A percentile compares a stretch with the other conserved stretches of the same genome.
Conservation (phyloP, 2,113 vertebrate species). For the Myotis yumanensis region DNA sequence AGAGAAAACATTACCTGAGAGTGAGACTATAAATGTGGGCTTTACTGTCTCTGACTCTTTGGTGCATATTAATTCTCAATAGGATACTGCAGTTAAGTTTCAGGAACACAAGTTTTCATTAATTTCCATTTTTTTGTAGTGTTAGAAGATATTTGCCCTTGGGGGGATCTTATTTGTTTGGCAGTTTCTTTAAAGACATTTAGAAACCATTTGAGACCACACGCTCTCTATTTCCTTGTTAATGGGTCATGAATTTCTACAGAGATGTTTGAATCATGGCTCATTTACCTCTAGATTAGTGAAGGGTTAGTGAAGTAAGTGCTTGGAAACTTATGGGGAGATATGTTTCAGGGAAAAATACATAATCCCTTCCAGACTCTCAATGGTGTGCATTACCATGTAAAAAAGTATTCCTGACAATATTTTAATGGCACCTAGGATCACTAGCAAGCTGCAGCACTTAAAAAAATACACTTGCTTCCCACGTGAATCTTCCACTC, state of each 20-base stretch:
- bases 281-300: constrained; percentile 60
- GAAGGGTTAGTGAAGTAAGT: constrained; percentile 61
- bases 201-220: constrained; percentile 65
- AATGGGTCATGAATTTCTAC: constrained; percentile 80
- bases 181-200: constrained; percentile 36
- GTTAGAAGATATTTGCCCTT: constrained; percentile 1
- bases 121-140: constrained; percentile 38
- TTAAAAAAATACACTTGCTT: neutral
- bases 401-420: constrained; percentile 18
- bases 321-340: constrained; percentile 57
- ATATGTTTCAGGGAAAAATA: constrained; percentile 29
- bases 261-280: constrained; percentile 63
- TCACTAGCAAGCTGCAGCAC: neutral
- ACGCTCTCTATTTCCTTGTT: constrained; percentile 58
- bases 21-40: neutral
- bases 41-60: neutral
- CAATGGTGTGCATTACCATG: neutral
- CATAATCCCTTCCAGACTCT: neutral
- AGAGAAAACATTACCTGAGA: neutral
- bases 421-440: constrained; percentile 3
- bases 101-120: constrained; percentile 24
- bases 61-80: neutral
- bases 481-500: constrained; percentile 6
- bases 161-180: constrained; percentile 25
- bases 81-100: neutral